Evolutionary conservation across 2,888 invertebrate genomes (phyloP).

Genomic region (Pogonocherus hispidulus): DNA sequence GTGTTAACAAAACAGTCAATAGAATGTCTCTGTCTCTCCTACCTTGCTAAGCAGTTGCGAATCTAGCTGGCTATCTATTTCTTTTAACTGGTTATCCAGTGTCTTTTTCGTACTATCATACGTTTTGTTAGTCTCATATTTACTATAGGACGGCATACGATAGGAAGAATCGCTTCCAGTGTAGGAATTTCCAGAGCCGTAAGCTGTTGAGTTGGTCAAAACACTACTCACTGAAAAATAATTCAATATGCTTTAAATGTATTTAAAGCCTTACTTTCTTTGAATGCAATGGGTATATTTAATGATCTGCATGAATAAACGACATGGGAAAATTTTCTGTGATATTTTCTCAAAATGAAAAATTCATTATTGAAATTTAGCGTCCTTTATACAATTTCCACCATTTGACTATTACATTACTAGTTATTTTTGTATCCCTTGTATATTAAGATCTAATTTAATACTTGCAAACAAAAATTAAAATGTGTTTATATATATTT

Average conservation of each 20-base stretch:
- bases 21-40: conserved; percentile 69
- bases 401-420: too few species aligned
- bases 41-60: conserved; percentile 77
- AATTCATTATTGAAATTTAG: too few species aligned
- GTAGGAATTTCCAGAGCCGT: conserved; percentile 73
- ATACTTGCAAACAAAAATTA: too few species aligned
- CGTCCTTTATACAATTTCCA: too few species aligned
- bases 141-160: conserved; percentile 67
- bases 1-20: conserved; percentile 59
- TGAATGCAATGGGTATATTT: too few species aligned
- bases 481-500: too few species aligned
- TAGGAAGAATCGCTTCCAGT: conserved; percentile 72
- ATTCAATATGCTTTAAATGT: too few species aligned
- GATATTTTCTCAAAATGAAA: too few species aligned
- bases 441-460: too few species aligned
- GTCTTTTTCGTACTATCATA: conserved; percentile 83
- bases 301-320: too few species aligned
- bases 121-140: conserved; percentile 71
- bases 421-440: too few species aligned
- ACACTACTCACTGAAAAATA: conserved; percentile 72
- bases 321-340: too few species aligned
- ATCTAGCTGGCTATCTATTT: conserved; percentile 84
- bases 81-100: conserved; percentile 85
- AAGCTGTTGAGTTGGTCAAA: conserved; percentile 72
- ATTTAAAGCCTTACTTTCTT: neutral